Percentiles rank a stretch among this genome's conserved stretches.
phyloP scores from a whole-genome alignment of 2,797 vertebrate species.

The Oreonectes daqikongensis region DNA sequence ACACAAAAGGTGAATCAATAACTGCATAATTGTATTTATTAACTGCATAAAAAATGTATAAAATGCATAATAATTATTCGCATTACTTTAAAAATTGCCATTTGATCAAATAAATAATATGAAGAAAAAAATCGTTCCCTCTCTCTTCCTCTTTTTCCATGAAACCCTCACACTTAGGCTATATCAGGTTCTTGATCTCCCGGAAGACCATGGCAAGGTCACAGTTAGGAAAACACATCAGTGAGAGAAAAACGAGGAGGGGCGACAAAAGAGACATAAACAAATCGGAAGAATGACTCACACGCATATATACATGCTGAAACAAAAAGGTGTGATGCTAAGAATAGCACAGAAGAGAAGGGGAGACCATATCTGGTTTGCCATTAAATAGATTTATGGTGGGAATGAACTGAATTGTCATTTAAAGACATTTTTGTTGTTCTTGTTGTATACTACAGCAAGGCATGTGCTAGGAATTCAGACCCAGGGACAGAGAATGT shows the following conservation, averaged over 20 bases:
- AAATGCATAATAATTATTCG: too few species aligned
- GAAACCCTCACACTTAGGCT: too few species aligned
- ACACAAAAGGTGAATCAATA: not conserved
- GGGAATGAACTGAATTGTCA: slow-evolving; percentile 5
- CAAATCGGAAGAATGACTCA: slow-evolving; percentile 5
- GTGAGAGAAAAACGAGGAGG: not conserved
- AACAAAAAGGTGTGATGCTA: slow-evolving; percentile 2
- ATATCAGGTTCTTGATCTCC: slow-evolving; percentile 29
- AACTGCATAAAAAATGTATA: too few species aligned
- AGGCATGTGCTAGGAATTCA: slow-evolving; percentile 29
- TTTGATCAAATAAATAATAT: not conserved
- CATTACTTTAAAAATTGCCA: not conserved
- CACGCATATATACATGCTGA: not conserved
- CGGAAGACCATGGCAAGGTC: slow-evolving; percentile 47
- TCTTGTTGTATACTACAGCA: not conserved
- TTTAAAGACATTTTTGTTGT: slow-evolving; percentile 31
- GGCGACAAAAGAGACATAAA: slow-evolving; percentile 8
- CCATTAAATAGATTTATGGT: slow-evolving; percentile 1
- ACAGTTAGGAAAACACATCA: slow-evolving; percentile 30
- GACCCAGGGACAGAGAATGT: slow-evolving; percentile 19
- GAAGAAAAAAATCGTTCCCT: not conserved
- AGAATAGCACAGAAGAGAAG: slow-evolving; percentile 17
- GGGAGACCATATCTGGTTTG: slow-evolving; percentile 19
- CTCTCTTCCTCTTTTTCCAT: not conserved
- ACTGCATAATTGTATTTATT: too few species aligned